Evolutionary conservation across 2,888 invertebrate genomes (phyloP).

Genomic region (Drosophila mercatorum): DNA sequence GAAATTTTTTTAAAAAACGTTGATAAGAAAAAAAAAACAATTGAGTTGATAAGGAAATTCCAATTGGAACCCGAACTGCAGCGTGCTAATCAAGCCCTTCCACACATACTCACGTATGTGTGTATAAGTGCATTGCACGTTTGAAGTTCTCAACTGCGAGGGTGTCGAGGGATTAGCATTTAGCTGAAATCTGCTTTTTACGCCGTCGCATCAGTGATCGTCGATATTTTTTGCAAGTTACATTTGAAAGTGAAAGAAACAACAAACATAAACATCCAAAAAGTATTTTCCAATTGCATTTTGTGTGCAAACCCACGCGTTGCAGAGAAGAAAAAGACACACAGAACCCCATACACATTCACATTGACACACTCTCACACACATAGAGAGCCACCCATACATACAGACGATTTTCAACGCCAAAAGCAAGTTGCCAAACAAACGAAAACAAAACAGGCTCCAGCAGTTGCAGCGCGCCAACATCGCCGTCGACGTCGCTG

Average conservation of each 20-base stretch:
- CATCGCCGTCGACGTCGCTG: conserved; percentile 43
- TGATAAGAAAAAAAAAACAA: not conserved
- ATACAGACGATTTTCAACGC: conserved; percentile 45
- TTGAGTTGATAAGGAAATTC: conserved; percentile 16
- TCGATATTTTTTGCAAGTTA: conserved; percentile 45
- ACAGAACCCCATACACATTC: conserved; percentile 3
- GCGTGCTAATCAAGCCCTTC: conserved; percentile 36
- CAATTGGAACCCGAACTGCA: conserved; percentile 29
- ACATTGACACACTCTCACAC: conserved; percentile 1
- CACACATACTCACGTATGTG: conserved; percentile 43
- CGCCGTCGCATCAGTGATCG: conserved; percentile 19
- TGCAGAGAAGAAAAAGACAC: conserved; percentile 28
- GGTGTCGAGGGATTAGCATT: conserved; percentile 29
- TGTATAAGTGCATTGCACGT: conserved; percentile 50
- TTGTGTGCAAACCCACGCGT: conserved; percentile 43
- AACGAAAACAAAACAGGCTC: conserved; percentile 57
- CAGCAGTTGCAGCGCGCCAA: conserved; percentile 63
- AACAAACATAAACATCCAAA: conserved; percentile 15
- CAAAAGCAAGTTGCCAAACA: conserved; percentile 55
- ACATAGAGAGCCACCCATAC: not conserved
- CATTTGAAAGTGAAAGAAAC: conserved; percentile 31
- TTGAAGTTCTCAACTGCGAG: conserved; percentile 31
- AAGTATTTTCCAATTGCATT: conserved; percentile 46
- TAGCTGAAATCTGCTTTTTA: conserved; percentile 18
- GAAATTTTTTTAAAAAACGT: conserved; percentile 4